Base-by-base conservation (phyloP, 2,797 vertebrate species). In the Lacerta viridis region DNA sequence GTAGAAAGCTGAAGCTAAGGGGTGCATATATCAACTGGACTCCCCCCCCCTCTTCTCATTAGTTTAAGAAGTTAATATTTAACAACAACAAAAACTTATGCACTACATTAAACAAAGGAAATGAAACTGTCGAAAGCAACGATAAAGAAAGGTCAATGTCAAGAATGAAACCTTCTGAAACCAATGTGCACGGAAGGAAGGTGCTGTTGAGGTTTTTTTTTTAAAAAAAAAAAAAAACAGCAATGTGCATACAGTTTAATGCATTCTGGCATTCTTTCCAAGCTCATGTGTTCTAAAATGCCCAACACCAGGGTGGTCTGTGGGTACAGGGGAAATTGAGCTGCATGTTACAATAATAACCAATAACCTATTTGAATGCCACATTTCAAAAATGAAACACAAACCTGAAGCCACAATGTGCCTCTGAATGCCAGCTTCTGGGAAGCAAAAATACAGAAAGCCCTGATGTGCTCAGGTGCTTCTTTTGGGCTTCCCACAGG, bases 231-330 rank as follows among this genome's bases (percentile, higher is more conserved):
- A 33, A 33, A 33, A 1, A 33, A 92, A 92, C 41, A 13, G 27
- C 25, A 50, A 29, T 69, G 83, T 92, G 13, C 66, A 29, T 33
- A 76, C 17, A 7, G 18, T 84, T 93, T 81, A 86, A 78, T 85
- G 66, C 59, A 78, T 80, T 92, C 68, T 86, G n/a, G 81, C 0
- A 0, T 55, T 91, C 89, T 89, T 87, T 2, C 80, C 71, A 74
- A 23, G 61, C 81, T 87, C 86, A 50, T 88, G 18, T 75, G 41
- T 68, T 85, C 41, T 75, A 80, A 91, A 90, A 89, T 85, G 1
- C 23, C 27, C 87, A n/a, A 79, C 17, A 43, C 83, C 82, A 81
- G 86, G 87, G 91, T 91, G 90, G 91, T 87, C 90, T 90, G 6
- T 25, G 80, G 46, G 83, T 93, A 86, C 84, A 29, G 74, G 76